phyloP scores from a whole-genome alignment of 2,797 vertebrate species.

The Epinephelus malabaricus region DNA sequence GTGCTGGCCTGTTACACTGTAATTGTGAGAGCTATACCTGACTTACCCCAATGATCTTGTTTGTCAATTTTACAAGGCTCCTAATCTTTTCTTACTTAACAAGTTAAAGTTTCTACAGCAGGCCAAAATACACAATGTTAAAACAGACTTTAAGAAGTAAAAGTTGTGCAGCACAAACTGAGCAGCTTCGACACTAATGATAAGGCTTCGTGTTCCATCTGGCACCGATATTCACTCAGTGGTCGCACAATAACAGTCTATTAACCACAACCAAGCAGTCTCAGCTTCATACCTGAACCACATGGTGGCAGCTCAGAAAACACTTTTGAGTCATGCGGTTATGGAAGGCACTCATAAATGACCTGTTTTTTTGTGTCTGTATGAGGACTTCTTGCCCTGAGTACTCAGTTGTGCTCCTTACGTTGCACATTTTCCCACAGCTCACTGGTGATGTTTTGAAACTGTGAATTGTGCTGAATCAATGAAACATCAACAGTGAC shows the following conservation, averaged over 20 bases:
- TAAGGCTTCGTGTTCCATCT: not conserved
- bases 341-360: conserved; percentile 22
- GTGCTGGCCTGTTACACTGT: conserved; percentile 48
- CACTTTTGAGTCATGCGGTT: conserved; percentile 10
- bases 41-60: conserved; percentile 54
- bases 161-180: conserved; percentile 3
- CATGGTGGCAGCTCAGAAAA: conserved; percentile 8
- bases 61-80: conserved; percentile 51
- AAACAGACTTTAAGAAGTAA: conserved; percentile 14
- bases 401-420: too few species aligned
- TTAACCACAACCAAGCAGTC: too few species aligned
- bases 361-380: conserved; percentile 12
- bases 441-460: not conserved
- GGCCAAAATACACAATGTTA: conserved; percentile 7
- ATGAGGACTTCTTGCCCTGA: too few species aligned
- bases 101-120: conserved; percentile 37
- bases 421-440: too few species aligned
- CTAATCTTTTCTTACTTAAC: conserved; percentile 39
- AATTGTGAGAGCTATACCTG: conserved; percentile 58
- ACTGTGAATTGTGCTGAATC: not conserved
- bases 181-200: conserved; percentile 1
- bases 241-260: too few species aligned
- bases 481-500: not conserved
- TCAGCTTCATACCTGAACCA: conserved; percentile 11
- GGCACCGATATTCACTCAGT: not conserved